Evolutionary conservation across 2,888 invertebrate genomes (phyloP), one percentile per base, ranked within the genome.

Genomic region (Caenorhabditis virilis): DNA sequence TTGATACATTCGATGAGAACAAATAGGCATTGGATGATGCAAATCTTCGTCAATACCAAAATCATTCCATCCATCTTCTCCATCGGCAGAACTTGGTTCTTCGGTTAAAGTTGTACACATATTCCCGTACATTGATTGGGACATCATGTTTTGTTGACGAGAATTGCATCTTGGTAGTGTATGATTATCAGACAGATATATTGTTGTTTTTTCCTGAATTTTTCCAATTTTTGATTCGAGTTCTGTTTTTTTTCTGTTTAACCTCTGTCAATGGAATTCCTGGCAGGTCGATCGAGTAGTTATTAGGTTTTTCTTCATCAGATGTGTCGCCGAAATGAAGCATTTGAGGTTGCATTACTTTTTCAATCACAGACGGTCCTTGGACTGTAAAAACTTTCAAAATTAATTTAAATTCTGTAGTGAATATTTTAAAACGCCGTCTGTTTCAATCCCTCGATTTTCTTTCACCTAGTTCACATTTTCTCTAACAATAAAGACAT

Each of bases 271-370:
- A 13, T 25, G 61, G 63, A 33, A 57, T n/a, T 46, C 63, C 63
- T 9, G 57, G 38, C n/a, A 63, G 55, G 56, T 48, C 61, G 35
- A 4, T 51, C 22, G 13, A 51, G 45, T 46, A 26, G 46, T 23
- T 39, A 16, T 18, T 27, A 7, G 33, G 16, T 45, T 48, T 48
- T 36, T 71, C 71, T 33, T 72, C 72, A 38, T 72, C 72, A 0
- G 65, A 66, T 27, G 60, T 47, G 16, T 68, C 66, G 2, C 61
- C 69, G 27, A 66, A 75, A 30, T 66, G 62, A 4, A 65, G 58
- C n/a, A 75, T 54, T 22, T 73, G 73, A 0, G 72, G 63, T 30
- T 63, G 75, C 49, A 73, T 57, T 16, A 68, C 58, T 13, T 72
- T 60, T 16, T 75, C 75, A 23, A 75, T 66, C 4, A 75, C 11